phyloP scores from a whole-genome alignment of 1,140 invertebrate species.

The Bombus soroeensis region DNA sequence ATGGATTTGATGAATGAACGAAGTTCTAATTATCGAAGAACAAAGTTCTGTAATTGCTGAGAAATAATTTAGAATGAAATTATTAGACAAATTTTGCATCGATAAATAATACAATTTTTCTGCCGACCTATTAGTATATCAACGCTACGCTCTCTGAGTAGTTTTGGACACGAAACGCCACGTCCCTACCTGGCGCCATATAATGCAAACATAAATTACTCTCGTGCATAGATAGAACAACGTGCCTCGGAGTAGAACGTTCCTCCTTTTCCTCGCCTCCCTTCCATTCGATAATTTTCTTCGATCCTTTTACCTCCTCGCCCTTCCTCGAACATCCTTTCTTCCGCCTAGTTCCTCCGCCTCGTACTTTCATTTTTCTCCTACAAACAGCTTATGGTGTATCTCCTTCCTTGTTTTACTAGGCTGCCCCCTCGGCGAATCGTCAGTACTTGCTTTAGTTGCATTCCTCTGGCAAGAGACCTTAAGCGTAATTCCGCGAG shows the following conservation, averaged over 20 bases:
- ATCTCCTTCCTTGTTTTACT: not conserved
- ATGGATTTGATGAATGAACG: too few species aligned
- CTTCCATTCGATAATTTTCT: not conserved
- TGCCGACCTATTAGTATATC: not conserved
- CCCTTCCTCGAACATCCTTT: not conserved
- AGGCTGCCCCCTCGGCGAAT: not conserved
- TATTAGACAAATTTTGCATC: too few species aligned
- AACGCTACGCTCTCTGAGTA: not conserved
- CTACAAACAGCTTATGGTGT: too few species aligned
- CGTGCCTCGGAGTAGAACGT: not conserved
- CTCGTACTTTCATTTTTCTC: not conserved
- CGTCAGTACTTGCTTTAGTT: conserved; percentile 34
- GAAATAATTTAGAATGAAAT: too few species aligned
- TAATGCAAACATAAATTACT: not conserved
- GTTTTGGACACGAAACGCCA: not conserved
- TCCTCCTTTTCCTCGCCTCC: not conserved
- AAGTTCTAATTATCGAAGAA: too few species aligned
- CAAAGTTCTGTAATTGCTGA: too few species aligned
- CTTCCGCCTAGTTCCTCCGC: too few species aligned
- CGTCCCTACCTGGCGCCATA: not conserved
- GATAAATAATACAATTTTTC: too few species aligned
- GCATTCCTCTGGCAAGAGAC: conserved; percentile 66
- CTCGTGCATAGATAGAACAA: not conserved
- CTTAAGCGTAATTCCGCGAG: conserved; percentile 57
- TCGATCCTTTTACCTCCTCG: not conserved